Evolutionary conservation across 2,113 vertebrate genomes (phyloP), one percentile per base, ranked within the genome.

Genomic region (Pachycephala philippinensis): DNA sequence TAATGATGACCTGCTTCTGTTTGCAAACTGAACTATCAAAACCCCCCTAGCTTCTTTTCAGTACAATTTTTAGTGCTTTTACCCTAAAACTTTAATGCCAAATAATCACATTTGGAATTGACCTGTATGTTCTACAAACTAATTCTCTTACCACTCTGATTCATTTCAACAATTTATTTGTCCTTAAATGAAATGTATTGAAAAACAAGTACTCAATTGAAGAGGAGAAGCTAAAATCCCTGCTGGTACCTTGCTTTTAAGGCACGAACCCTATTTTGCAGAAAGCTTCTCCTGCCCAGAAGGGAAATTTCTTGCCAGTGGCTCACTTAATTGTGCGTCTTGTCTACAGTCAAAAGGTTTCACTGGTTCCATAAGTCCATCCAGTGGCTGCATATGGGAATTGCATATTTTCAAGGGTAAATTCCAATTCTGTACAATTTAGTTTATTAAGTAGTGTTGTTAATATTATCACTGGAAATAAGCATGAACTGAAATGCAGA

Each of bases 331-430:
- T 65, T 74, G 30, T 52, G 20, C 69, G 21, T 79, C 77, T 76
- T 71, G 63, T 64, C 80, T 76, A 22, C 78, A 87, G 28, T 57
- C 52, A 89, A 66, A 70, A 69, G 82, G 54, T 80, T 88, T 84
- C 50, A 27, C 69, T 90, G 31, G 76, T 88, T 96, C 69, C 3
- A 0, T 77, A 95, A 87, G 91, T 94, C 96, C 96, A 96, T 95
- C 95, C 93, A 95, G 96, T 96, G 97, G 93, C 82, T 95, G 50
- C 81, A 35, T 60, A 23, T 31, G 59, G 72, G 91, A 95, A 93
- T 44, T 95, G 84, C 91, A 89, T 94, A 64, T 70, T 66, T 89
- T 56, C 45, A 47, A 47, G 83, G 76, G 70, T 66, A 53, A 64
- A 66, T 77, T 69, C n/a, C 26, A 31, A 6, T 86, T 85, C 63